Percentiles rank a stretch among this genome's conserved stretches.
Evolutionary conservation across 2,113 vertebrate genomes (phyloP).

Genomic region (Maccullochella peelii): DNA sequence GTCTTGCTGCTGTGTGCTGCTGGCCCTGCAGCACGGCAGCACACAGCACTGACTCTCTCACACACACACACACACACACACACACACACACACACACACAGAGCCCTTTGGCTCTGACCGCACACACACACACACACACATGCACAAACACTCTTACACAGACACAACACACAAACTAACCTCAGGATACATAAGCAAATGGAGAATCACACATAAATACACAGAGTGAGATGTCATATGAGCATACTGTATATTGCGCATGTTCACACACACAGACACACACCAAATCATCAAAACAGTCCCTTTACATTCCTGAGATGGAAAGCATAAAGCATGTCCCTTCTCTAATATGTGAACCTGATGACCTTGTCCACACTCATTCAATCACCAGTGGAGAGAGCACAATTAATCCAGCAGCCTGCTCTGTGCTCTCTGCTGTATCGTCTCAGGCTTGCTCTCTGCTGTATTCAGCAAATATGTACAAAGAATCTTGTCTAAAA

Average conservation of each 20-base stretch:
- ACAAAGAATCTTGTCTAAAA: slow-evolving; percentile 53
- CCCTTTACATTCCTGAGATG: slow-evolving; percentile 50
- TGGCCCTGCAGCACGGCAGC: slow-evolving; percentile 61
- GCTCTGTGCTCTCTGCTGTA: slow-evolving; percentile 43
- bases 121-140: slow-evolving; percentile 23
- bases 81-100: slow-evolving; percentile 52
- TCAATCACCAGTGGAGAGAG: slow-evolving; percentile 62
- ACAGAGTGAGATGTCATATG: slow-evolving; percentile 51
- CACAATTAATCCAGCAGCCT: slow-evolving; percentile 66
- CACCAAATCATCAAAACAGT: slow-evolving; percentile 32
- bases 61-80: slow-evolving; percentile 26
- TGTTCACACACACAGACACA: slow-evolving; percentile 15
- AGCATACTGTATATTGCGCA: slow-evolving; percentile 7
- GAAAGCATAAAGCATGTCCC: slow-evolving; percentile 53
- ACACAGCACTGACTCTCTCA: slow-evolving; percentile 66
- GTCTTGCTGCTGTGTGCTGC: slow-evolving; percentile 68
- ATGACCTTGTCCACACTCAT: slow-evolving; percentile 70
- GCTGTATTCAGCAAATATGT: slow-evolving; percentile 73
- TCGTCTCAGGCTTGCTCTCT: slow-evolving; percentile 34
- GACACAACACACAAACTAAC: slow-evolving; percentile 43
- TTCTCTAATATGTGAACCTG: slow-evolving; percentile 62
- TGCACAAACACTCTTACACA: neutral
- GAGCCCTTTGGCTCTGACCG: slow-evolving; percentile 46
- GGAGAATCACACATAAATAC: slow-evolving; percentile 43
- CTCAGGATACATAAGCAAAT: slow-evolving; percentile 50